Evolutionary conservation across 2,888 invertebrate species (phyloP), one percentile per base, ranked within the genome.

Genomic region (Eupithecia pulchellata): DNA sequence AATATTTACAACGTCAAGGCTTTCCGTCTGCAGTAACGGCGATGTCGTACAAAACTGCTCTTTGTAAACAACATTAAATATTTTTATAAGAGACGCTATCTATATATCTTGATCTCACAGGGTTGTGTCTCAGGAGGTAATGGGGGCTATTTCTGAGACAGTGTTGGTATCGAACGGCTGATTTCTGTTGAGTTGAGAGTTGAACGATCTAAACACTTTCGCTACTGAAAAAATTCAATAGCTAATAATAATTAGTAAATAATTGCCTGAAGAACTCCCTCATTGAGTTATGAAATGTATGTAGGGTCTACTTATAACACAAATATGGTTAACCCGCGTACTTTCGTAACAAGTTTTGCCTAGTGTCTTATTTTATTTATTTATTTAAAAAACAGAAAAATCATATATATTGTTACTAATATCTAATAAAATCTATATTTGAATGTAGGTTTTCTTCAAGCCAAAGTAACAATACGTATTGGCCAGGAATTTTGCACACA

Each of bases 1-100:
- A 52, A 52, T 52, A 52, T 34, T 14, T 39, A 39, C 29, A 34
- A 17, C 55, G 34, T 25, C 57, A 25, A 61, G 39, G 9, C 39
- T 63, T 39, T 64, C 58, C 29, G 47, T 57, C 32, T 57, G 20
- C 67, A 62, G 62, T 64, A 65, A 74, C 57, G 64, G 34, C 52
- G 62, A 64, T 58, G 74, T 64, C 64, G n/a, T 69, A 72, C 74
- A 68, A 72, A 75, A 77, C 75, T 71, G 75, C 68, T 75, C 74
- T 77, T 77, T 62, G 75, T 74, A 75, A 78, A 78, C 77, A 75
- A 68, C 74, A 75, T 73, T 72, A 74, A 73, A 73, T 73, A 74
- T 75, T 73, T 72, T 74, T 66, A 71, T 71, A 74, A 72, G 71
- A 60, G 36, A 52, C 52, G 55, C 32, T 60, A 58, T n/a, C n/a